Evolutionary conservation across 1,140 invertebrate genomes (phyloP).

Genomic region (Schmidtea mediterranea): DNA sequence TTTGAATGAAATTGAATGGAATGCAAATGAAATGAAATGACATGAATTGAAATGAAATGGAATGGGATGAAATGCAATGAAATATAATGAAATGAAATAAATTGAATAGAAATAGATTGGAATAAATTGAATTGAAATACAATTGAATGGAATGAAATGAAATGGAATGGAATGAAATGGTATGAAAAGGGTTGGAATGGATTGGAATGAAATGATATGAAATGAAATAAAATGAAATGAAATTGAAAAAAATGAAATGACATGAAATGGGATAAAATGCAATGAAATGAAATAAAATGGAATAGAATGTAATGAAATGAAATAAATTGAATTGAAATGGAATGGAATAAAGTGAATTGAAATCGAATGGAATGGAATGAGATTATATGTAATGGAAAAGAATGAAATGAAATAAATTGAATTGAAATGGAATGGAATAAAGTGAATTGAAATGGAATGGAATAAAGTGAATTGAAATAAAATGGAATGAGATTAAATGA

Average conservation of each 20-base stretch:
- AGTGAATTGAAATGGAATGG: too few species aligned
- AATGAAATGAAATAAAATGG: neutral
- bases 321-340: too few species aligned
- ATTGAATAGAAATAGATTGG: neutral
- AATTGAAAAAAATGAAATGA: neutral
- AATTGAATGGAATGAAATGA: neutral
- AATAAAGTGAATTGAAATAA: neutral
- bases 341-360: neutral
- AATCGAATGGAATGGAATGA: too few species aligned
- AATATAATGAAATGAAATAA: neutral
- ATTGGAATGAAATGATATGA: neutral
- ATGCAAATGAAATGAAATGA: too few species aligned
- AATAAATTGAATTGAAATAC: neutral
- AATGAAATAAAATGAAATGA: neutral
- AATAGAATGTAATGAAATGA: too few species aligned
- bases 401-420: neutral
- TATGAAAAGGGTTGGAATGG: neutral
- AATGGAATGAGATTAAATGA: too few species aligned
- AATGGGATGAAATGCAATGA: neutral
- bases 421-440: too few species aligned
- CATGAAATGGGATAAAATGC: neutral
- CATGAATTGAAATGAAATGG: neutral
- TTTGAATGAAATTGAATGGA: too few species aligned
- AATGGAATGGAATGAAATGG: neutral
- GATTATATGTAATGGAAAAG: neutral